A percentile compares a stretch with the other conserved stretches of the same genome.
These are phyloP conservation scores for Tiliqua scincoides DNA, from an alignment of 2,113 vertebrate species.

Conservation along the genomic window DNA sequence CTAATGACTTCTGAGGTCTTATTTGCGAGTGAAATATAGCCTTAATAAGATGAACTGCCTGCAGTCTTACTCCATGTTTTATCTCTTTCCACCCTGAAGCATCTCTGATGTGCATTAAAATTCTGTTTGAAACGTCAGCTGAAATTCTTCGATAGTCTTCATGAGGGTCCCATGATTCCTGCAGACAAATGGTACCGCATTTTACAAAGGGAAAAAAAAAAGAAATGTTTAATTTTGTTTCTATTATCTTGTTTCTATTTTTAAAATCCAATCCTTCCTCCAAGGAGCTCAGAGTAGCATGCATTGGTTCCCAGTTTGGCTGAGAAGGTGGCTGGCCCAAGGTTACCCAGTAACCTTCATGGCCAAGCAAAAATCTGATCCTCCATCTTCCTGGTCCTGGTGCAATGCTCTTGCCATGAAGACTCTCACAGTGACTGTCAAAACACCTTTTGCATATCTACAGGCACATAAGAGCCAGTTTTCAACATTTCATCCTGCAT, in stretches of 20 bases:
- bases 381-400: no score
- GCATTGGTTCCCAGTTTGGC: no score
- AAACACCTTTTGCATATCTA: not conserved
- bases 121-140: conserved; percentile 63
- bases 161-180: no score
- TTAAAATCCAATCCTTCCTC: not conserved
- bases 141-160: conserved; percentile 53
- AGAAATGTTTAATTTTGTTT: no score
- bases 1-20: not conserved
- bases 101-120: conserved; percentile 69
- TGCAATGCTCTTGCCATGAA: no score
- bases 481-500: not conserved
- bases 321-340: no score
- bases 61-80: conserved; percentile 74
- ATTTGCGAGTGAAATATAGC: conserved; percentile 24
- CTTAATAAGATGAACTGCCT: conserved; percentile 31
- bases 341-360: no score
- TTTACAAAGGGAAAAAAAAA: not conserved
- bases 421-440: not conserved
- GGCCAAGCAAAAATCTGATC: no score
- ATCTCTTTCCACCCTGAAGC: conserved; percentile 70
- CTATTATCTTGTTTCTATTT: fast-evolving
- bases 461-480: not conserved
- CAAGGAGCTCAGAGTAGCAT: no score
- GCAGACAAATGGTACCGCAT: not conserved